A percentile compares a stretch with the other conserved stretches of the same genome.
Evolutionary conservation across 1,140 invertebrate species (phyloP).

Genomic region (Drosophila setifemur): DNA sequence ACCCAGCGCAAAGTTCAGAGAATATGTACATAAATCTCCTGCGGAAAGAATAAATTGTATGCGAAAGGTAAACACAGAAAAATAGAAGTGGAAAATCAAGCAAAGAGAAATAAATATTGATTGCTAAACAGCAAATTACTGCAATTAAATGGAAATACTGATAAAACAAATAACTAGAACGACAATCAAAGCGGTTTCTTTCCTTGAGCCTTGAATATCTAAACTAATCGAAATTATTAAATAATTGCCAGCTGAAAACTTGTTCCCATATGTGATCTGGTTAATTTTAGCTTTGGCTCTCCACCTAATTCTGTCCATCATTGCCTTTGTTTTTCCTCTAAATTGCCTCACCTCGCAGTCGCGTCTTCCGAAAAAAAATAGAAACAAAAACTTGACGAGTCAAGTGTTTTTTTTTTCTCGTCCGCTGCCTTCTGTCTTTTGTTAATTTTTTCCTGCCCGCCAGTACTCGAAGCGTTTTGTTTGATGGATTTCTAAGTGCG

Average conservation of each 20-base stretch:
- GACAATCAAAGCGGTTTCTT: background rate
- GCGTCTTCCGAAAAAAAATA: background rate
- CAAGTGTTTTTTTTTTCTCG: constrained; percentile 55
- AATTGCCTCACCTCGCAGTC: background rate
- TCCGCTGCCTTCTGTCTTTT: constrained; percentile 31
- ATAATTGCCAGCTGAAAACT: constrained; percentile 4
- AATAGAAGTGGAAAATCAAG: constrained; percentile 8
- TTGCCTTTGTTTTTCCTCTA: constrained; percentile 2
- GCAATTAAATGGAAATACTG: constrained; percentile 6
- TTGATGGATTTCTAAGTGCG: constrained; percentile 79
- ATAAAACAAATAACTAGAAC: constrained; percentile 3
- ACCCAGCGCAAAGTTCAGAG: too few relatives aligned
- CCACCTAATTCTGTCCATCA: constrained; percentile 50
- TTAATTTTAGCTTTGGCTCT: constrained; percentile 46
- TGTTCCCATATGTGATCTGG: constrained; percentile 27
- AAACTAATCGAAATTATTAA: constrained; percentile 15
- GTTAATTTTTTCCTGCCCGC: constrained; percentile 16
- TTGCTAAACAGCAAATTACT: constrained; percentile 20
- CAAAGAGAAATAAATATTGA: constrained; percentile 14
- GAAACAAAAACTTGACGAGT: constrained; percentile 40
- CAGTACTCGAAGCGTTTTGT: constrained; percentile 34
- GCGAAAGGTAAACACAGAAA: constrained; percentile 1
- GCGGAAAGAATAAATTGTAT: background rate
- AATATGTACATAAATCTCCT: too few relatives aligned
- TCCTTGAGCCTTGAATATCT: too few relatives aligned